Evolutionary conservation across 2,797 vertebrate genomes (phyloP), one percentile per base, ranked within the genome.

Genomic region (Eremophila alpestris): DNA sequence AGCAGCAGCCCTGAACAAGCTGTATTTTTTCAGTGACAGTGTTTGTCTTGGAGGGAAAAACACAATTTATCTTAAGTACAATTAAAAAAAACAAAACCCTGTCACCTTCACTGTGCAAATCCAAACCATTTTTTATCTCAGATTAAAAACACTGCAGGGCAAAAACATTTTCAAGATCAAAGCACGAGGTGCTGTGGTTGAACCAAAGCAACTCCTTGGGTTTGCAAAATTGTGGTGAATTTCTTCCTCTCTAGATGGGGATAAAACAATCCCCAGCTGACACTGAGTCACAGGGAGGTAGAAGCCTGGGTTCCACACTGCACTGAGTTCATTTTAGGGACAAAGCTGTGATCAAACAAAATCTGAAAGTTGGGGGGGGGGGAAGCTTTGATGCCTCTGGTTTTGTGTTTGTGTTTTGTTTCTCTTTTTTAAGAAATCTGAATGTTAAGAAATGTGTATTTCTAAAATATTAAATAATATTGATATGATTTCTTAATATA

Each of bases 291-390:
- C 19, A 43, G 16, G 26, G n/a, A 80, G 36, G n/a, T 43, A 13
- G 79, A 91, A 82, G 20, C 36, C 14, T 40, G 10, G 6, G 27
- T 7, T 63, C 71, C 58, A 58, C 14, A 20, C n/a, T 29, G 54
- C 17, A 78, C 12, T 8, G 54, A 64, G 59, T 26, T 68, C 34
- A 23, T 4, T 12, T 7, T 0, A 22, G 27, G 65, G 40, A 70
- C 56, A 58, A 54, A 77, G 30, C 27, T 77, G 67, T 2, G n/a
- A 70, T 6, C 38, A 46, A 73, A 64, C 7, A 45, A 76, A 71
- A 56, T 4, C 15, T 17, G 9, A 29, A 68, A 45, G 16, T 0
- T 51, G 15, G 6, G 2, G 21, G 16, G 0, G 4, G 30, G 17
- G 48, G 29, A 62, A 20, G 10, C 16, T 74, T 62, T 16, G 32